Evolutionary conservation across 2,888 invertebrate species (phyloP), one percentile per base, ranked within the genome.

Genomic region (Cryptophagus acutangulus): DNA sequence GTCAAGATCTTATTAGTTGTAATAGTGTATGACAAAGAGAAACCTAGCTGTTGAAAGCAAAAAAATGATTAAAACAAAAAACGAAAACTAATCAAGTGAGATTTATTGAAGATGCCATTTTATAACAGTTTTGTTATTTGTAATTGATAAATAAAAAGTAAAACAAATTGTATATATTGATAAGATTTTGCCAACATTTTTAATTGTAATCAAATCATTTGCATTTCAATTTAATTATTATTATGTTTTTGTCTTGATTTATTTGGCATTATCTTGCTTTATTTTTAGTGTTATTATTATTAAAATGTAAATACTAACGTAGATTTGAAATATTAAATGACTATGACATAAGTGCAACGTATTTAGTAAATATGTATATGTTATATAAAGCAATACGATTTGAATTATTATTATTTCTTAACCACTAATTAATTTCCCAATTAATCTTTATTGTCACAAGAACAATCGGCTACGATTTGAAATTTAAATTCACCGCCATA

Each of bases 301-400:
- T n/a, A n/a, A n/a, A n/a, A n/a, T 66, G 65, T 66, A 66, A 63
- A 66, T 65, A 66, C 65, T 65, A 65, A 66, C 65, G 57, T 63
- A 62, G 62, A 51, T 50, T 55, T 58, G 58, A 45, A 50, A 48
- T 34, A 47, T 49, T 43, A 48, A 42, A 41, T 37, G 43, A 43
- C 39, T 43, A 46, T 47, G 46, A 53, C 54, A 55, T 54, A 54
- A 26, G 10, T 12, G 58, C 52, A 54, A 57, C 55, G 55, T 57
- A 59, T 57, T 58, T 55, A 56, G 58, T 52, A 55, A 47, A 59
- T 4, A n/a, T 12, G 58, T 58, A 59, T 59, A 59, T 58, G 58
- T 59, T 59, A 59, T 54, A 56, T 48, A 58, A 43, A 24, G n/a
- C 18, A 5, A 28, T 12, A 24, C n/a, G 14, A 28, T 14, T 28